phyloP scores from a whole-genome alignment of 2,888 invertebrate species.

The Scaptodrosophila latifasciaeformis region DNA sequence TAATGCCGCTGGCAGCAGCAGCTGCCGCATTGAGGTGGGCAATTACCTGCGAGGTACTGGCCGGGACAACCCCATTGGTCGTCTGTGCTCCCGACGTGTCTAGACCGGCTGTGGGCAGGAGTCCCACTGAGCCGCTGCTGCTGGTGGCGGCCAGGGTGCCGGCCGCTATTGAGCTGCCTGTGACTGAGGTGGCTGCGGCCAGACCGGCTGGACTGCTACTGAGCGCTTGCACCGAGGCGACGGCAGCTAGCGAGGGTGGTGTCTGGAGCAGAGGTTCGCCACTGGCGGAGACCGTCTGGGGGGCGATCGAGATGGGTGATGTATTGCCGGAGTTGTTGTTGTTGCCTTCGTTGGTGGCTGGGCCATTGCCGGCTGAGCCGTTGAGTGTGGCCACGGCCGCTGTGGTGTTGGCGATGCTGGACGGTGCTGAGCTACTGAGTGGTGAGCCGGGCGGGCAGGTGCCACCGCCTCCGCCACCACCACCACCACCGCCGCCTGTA shows the following conservation, averaged over 20 bases:
- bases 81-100: constrained; percentile 41
- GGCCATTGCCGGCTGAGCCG: constrained; percentile 31
- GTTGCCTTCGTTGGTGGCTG: constrained; percentile 35
- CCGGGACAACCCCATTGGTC: constrained; percentile 35
- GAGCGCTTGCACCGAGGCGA: constrained; percentile 27
- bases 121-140: constrained; percentile 52
- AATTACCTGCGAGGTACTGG: constrained; percentile 71
- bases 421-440: constrained; percentile 55
- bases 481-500: constrained; percentile 25
- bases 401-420: constrained; percentile 52
- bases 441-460: constrained; percentile 57
- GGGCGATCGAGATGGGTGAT: constrained; percentile 47
- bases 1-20: constrained; percentile 65
- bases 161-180: constrained; percentile 63
- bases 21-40: constrained; percentile 71
- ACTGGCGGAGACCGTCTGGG: constrained; percentile 27
- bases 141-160: constrained; percentile 67
- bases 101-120: constrained; percentile 56
- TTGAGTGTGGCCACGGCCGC: constrained; percentile 43
- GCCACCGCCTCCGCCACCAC: constrained; percentile 22
- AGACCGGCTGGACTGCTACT: constrained; percentile 53
- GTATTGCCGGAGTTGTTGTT: constrained; percentile 57
- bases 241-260: constrained; percentile 35
- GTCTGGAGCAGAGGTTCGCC: constrained; percentile 57
- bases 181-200: constrained; percentile 55